phyloP scores from a whole-genome alignment of 1,140 invertebrate genomes.

The Potamilus streckersoni region DNA sequence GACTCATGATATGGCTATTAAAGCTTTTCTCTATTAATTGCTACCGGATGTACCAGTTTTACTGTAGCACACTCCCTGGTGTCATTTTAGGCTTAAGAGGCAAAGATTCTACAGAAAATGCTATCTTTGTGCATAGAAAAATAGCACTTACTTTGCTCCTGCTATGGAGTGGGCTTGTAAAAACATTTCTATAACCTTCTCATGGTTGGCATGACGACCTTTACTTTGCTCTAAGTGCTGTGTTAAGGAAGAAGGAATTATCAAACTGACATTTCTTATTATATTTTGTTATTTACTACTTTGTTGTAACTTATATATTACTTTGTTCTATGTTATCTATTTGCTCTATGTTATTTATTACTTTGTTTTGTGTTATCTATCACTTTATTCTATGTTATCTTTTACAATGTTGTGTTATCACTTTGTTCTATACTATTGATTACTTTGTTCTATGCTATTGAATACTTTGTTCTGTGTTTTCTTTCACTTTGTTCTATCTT shows the following conservation, averaged over 20 bases:
- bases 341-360: neutral
- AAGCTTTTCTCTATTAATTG: too few relatives aligned
- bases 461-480: neutral
- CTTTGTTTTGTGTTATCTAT: neutral
- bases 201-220: slow-evolving; percentile 61
- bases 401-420: too few relatives aligned
- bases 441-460: neutral
- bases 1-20: too few relatives aligned
- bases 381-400: neutral
- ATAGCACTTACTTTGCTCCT: slow-evolving; percentile 54
- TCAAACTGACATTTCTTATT: too few relatives aligned
- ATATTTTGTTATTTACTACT: neutral
- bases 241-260: slow-evolving; percentile 23
- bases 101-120: neutral
- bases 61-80: too few relatives aligned
- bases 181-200: slow-evolving; percentile 59
- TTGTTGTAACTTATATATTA: too few relatives aligned
- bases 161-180: slow-evolving; percentile 64
- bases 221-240: slow-evolving; percentile 59
- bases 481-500: neutral
- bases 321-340: neutral
- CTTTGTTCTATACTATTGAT: too few relatives aligned
- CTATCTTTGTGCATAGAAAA: neutral
- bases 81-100: neutral
- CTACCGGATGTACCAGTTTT: too few relatives aligned